Conservation (phyloP, 2,797 vertebrate species). For the Myripristis murdjan region DNA sequence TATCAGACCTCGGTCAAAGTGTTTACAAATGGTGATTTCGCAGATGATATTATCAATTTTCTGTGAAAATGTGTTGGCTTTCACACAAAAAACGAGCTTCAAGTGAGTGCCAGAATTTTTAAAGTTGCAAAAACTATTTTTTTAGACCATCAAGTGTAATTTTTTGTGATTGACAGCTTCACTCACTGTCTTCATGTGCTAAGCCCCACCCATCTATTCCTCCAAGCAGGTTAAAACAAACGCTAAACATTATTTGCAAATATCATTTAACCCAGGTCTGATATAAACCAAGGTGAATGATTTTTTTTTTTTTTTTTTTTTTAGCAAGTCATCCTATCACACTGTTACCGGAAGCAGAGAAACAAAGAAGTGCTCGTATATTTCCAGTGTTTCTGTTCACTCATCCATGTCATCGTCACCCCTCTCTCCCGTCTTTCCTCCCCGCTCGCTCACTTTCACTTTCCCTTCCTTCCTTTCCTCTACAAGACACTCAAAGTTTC, state of each 20-base stretch:
- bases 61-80: no score
- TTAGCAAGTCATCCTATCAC: no score
- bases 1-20: no score
- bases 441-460: not conserved
- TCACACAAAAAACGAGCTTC: no score
- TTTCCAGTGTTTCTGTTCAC: not conserved
- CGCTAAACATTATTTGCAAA: not conserved
- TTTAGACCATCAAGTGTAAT: not conserved
- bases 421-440: slow-evolving; percentile 10
- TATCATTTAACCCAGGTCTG: no score
- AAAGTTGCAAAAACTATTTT: no score
- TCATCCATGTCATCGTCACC: not conserved
- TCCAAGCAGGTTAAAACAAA: not conserved
- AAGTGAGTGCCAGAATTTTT: no score
- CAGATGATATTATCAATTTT: no score
- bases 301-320: not conserved
- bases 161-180: not conserved
- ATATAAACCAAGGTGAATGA: not conserved
- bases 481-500: not conserved
- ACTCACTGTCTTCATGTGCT: not conserved
- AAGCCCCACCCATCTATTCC: not conserved
- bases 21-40: no score
- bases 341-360: no score
- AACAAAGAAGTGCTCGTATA: not conserved
- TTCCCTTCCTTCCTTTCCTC: slow-evolving; percentile 1